Evolutionary conservation across 1,140 invertebrate genomes (phyloP), one percentile per base, ranked within the genome.

Genomic region (Oreohelix idahoensis): DNA sequence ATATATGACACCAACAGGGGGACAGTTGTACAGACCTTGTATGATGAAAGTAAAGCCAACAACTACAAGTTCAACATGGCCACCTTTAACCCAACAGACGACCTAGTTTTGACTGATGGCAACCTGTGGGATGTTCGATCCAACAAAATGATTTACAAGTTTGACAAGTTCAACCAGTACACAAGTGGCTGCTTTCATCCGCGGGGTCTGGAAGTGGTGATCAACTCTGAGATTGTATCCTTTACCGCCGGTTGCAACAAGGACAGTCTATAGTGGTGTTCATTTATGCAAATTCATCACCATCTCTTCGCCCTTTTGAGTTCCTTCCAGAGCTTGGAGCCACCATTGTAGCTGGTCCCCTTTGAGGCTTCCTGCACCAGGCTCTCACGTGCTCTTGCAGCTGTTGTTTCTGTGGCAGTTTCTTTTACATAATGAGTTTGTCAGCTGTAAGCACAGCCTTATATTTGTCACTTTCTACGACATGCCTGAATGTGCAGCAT

Each of bases 111-210:
- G 0, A 97, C 96, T 90, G 98, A 99, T 92, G 98, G 98, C 49
- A 97, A 99, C 1, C 93, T 99, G 0, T 99, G 97, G 96, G 98
- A 99, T 93, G 95, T 98, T 13, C 95, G 96, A 81, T 95, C 95
- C 0, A 95, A 95, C 4, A 91, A 92, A 79, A 85, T 89, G 15
- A 87, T 93, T 73, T 97, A 99, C 92, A 99, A 99, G 90, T 98
- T 99, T 89, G 98, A 99, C 93, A 99, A 99, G 92, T 94, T 99
- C 35, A 99, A 99, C 93, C 96, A 98, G 90, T 95, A 95, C 53
- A 94, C 98, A 35, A 98, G 97, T 90, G 98, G 98, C 0, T 95
- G 98, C 0, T 99, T 99, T 91, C 98, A 99, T 95, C 98, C 98
- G 0, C 98, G 98, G 92, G 98, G 98, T 0, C 94, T 97, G 58